Evolutionary conservation across 2,797 vertebrate genomes (phyloP).

Genomic region (Lophotriccus pileatus): DNA sequence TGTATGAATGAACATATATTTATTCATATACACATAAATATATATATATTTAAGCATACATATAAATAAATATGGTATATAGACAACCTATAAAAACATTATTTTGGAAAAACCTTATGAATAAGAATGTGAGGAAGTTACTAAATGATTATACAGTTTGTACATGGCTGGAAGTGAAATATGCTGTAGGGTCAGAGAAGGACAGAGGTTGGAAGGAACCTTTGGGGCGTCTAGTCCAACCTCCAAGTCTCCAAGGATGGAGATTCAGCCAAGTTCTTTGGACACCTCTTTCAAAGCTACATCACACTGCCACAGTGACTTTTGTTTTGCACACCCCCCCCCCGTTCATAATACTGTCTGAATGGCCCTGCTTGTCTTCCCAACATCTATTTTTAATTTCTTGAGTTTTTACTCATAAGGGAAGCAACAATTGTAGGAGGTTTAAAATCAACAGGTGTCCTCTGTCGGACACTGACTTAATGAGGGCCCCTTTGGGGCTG

Average conservation of each 20-base stretch:
- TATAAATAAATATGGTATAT: neutral
- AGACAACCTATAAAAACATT: neutral
- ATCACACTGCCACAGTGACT: neutral
- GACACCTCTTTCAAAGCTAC: neutral
- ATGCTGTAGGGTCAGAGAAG: neutral
- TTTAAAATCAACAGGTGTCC: neutral
- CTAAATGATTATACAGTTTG: neutral
- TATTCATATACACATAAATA: neutral
- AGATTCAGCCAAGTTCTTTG: neutral
- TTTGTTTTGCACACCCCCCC: neutral
- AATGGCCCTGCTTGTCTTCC: neutral
- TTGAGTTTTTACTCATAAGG: neutral
- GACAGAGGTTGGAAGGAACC: neutral
- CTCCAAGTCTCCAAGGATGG: neutral
- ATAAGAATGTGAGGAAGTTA: neutral
- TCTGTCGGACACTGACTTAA: neutral
- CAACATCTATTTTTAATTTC: neutral
- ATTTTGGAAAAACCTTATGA: neutral
- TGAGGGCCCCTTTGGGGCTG: neutral
- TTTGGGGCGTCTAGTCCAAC: neutral
- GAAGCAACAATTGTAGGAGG: neutral
- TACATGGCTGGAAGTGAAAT: neutral
- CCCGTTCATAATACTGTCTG: rapidly evolving
- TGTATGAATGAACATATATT: neutral
- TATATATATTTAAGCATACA: neutral